Conservation (phyloP, 2,888 invertebrate species). For the Lacanobia wlatinum region DNA sequence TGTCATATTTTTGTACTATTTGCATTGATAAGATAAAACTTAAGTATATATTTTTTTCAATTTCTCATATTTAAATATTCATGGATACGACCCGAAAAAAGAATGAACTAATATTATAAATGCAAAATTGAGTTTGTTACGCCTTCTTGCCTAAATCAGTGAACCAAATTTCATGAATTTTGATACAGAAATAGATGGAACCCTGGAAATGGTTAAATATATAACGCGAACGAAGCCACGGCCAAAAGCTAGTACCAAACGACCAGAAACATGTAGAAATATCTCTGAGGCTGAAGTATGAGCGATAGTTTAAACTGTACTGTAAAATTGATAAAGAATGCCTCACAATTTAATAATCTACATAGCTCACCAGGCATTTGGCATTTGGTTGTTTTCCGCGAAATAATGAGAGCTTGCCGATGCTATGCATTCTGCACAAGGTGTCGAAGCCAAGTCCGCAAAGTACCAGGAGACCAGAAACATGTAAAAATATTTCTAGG, state of each 20-base stretch:
- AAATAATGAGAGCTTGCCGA: slow-evolving; percentile 32
- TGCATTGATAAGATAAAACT: slow-evolving; percentile 56
- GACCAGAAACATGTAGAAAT: too few species aligned
- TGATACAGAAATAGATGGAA: background rate
- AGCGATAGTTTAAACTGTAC: too few species aligned
- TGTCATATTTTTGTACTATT: slow-evolving; percentile 30
- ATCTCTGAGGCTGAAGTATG: too few species aligned
- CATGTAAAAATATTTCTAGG: too few species aligned
- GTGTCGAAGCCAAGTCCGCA: slow-evolving; percentile 56
- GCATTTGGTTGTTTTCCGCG: slow-evolving; percentile 7
- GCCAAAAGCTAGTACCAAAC: background rate
- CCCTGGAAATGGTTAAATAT: background rate
- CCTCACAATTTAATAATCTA: slow-evolving; percentile 3
- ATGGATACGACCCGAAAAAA: background rate
- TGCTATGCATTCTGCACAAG: slow-evolving; percentile 18
- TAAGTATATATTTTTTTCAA: background rate
- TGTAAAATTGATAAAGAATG: too few species aligned
- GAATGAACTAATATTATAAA: too few species aligned
- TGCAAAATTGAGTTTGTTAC: too few species aligned
- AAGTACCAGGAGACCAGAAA: background rate
- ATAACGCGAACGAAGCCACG: too few species aligned
- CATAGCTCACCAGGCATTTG: slow-evolving; percentile 14
- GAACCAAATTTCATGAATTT: too few species aligned
- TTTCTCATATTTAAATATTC: background rate
- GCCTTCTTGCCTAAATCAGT: too few species aligned